Conservation (phyloP, 2,888 invertebrate genomes). For the Hyles lineata region DNA sequence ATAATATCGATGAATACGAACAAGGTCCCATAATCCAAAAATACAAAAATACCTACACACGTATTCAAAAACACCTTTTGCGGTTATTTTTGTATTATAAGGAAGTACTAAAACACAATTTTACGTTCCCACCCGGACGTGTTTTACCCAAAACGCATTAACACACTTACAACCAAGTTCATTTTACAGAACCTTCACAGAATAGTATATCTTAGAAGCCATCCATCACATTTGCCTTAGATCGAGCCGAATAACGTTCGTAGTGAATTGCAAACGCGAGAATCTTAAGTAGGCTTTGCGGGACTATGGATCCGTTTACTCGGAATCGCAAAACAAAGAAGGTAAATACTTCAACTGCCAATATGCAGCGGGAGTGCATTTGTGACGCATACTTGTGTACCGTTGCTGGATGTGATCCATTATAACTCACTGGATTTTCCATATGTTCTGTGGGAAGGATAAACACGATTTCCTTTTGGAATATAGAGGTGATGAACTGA, state of each 20-base stretch:
- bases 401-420: slow-evolving; percentile 8
- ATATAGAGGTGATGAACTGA: not conserved
- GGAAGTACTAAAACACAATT: too few species aligned
- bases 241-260: not conserved
- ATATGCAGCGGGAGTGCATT: not conserved
- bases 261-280: not conserved
- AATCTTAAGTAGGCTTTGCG: slow-evolving; percentile 22
- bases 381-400: slow-evolving; percentile 8
- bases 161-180: not conserved
- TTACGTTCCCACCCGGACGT: too few species aligned
- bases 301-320: slow-evolving; percentile 7
- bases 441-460: not conserved
- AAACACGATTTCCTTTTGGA: not conserved
- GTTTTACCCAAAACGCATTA: too few species aligned
- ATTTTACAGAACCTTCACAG: not conserved
- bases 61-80: too few species aligned
- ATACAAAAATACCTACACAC: too few species aligned
- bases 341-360: slow-evolving; percentile 4
- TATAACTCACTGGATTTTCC: not conserved
- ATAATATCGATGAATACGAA: too few species aligned
- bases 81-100: too few species aligned
- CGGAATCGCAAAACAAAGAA: slow-evolving; percentile 12
- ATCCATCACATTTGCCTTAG: not conserved
- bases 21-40: too few species aligned
- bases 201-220: not conserved